Percentiles rank a stretch among this genome's conserved stretches.
Conservation (phyloP, 2,113 vertebrate species). For the Cebus imitator region DNA sequence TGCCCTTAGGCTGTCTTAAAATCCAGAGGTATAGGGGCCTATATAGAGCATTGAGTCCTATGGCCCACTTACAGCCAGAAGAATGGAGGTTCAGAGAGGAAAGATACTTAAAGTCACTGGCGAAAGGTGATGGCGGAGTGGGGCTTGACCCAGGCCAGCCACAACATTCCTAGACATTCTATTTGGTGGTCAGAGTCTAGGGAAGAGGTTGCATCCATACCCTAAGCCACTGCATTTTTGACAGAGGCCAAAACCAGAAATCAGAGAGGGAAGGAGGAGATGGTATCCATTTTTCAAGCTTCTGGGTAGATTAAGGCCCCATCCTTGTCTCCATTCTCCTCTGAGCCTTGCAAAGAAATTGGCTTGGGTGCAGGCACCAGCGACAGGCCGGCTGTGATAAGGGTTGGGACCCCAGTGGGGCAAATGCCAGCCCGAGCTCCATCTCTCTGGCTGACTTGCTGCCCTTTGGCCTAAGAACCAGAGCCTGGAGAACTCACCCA, state of each 20-base stretch:
- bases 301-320: background rate
- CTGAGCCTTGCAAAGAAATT: background rate
- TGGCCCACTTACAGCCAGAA: background rate
- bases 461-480: background rate
- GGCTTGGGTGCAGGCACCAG: background rate
- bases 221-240: background rate
- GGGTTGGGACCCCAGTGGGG: background rate
- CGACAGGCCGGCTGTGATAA: background rate
- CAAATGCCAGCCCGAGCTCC: background rate
- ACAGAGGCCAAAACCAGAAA: background rate
- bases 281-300: background rate
- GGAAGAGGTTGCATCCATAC: background rate
- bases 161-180: background rate
- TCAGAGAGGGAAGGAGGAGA: background rate
- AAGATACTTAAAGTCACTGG: background rate
- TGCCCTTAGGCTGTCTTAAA: background rate
- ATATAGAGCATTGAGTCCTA: background rate
- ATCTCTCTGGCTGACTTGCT: background rate
- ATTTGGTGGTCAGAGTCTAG: background rate
- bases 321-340: background rate
- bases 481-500: conserved; percentile 39
- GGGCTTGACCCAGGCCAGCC: too few species aligned
- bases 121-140: background rate
- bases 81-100: background rate
- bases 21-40: background rate